phyloP scores from a whole-genome alignment of 2,888 invertebrate genomes.

The Strigamia maritima region DNA sequence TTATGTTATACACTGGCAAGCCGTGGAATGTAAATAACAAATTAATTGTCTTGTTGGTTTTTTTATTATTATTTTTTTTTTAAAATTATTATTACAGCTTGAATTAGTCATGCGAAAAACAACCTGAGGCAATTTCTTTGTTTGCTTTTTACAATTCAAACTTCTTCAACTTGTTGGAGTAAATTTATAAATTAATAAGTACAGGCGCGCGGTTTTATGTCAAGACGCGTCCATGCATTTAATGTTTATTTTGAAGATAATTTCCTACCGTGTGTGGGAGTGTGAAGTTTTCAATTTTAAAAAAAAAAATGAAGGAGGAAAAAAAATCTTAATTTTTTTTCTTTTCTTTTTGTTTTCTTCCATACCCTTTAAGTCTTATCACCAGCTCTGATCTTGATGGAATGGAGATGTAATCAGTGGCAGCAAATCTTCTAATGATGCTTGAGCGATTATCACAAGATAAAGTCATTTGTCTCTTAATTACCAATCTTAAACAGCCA shows the following conservation, averaged over 20 bases:
- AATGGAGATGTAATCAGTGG: neutral
- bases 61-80: neutral
- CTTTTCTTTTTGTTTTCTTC: neutral
- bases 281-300: too few species aligned
- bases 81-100: neutral
- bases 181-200: constrained; percentile 18
- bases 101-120: neutral
- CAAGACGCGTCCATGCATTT: neutral
- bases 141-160: neutral
- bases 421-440: neutral
- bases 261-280: neutral
- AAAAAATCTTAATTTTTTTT: neutral
- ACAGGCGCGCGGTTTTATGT: neutral
- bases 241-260: neutral
- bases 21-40: neutral
- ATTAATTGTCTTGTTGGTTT: neutral
- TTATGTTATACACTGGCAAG: neutral
- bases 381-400: neutral
- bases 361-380: neutral
- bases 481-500: neutral
- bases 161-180: neutral
- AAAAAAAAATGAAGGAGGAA: neutral
- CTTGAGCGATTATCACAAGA: neutral
- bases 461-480: neutral
- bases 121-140: neutral